Percentiles rank a stretch among this genome's conserved stretches.
Evolutionary conservation across 2,888 invertebrate species (phyloP).

Genomic region (Chrysolina oricalcia): DNA sequence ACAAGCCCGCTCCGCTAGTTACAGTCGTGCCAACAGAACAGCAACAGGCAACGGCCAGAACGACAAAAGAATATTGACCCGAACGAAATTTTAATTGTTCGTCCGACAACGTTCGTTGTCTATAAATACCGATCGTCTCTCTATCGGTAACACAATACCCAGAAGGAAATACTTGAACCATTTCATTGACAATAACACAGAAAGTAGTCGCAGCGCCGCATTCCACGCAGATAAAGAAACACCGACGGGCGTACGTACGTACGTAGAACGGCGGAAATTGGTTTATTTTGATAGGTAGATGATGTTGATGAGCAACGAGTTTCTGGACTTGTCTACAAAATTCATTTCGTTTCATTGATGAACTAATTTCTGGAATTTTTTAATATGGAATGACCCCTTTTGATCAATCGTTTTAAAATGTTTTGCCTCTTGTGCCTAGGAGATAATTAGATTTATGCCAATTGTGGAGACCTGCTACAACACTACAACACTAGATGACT

Average conservation of each 20-base stretch:
- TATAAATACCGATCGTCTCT: constrained; percentile 40
- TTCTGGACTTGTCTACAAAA: too few relatives aligned
- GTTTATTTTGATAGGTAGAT: too few relatives aligned
- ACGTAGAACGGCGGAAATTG: too few relatives aligned
- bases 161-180: constrained; percentile 45
- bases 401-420: too few relatives aligned
- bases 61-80: constrained; percentile 42
- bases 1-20: not conserved
- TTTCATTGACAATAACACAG: constrained; percentile 43
- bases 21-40: constrained; percentile 11
- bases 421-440: too few relatives aligned
- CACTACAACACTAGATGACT: too few relatives aligned
- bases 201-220: constrained; percentile 41
- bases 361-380: too few relatives aligned
- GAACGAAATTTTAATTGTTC: constrained; percentile 40
- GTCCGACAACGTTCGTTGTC: constrained; percentile 28
- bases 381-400: too few relatives aligned
- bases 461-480: too few relatives aligned
- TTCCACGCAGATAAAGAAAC: constrained; percentile 27
- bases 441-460: too few relatives aligned
- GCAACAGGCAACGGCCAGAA: constrained; percentile 11
- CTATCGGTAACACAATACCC: constrained; percentile 38
- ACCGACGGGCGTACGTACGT: not conserved
- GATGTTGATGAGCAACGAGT: too few relatives aligned
- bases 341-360: too few relatives aligned